Percentiles rank a stretch among this genome's conserved stretches.
Conservation (phyloP, 2,888 invertebrate genomes). For the Caenorhabditis auriculariae region DNA sequence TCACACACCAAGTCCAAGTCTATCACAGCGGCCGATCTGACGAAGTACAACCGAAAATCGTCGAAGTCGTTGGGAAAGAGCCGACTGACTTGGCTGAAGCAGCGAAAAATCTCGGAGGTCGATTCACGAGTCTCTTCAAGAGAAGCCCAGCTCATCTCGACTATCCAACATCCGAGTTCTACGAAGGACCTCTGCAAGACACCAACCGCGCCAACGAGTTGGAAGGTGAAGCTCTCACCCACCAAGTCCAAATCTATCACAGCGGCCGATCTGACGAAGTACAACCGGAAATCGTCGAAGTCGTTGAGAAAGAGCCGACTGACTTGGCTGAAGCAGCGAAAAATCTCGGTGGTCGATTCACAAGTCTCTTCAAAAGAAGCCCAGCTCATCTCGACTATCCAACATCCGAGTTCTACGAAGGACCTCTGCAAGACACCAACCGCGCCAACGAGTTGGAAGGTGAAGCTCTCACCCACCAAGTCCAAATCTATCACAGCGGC, state of each 20-base stretch:
- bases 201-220: conserved; percentile 4
- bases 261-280: too few relatives aligned
- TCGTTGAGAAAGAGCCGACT: conserved; percentile 3
- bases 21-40: conserved; percentile 27
- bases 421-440: conserved; percentile 19
- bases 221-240: too few relatives aligned
- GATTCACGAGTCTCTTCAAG: conserved; percentile 12
- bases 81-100: conserved; percentile 15
- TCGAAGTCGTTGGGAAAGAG: conserved; percentile 6
- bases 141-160: conserved; percentile 27
- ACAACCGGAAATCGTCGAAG: not conserved
- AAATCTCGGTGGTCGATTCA: conserved; percentile 8
- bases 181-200: conserved; percentile 19
- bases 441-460: conserved; percentile 20
- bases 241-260: too few relatives aligned
- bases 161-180: conserved; percentile 25
- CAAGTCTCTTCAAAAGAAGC: conserved; percentile 21
- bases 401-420: conserved; percentile 23
- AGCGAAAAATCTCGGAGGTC: conserved; percentile 6
- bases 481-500: conserved; percentile 34
- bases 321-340: too few relatives aligned
- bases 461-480: conserved; percentile 33
- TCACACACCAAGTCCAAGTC: conserved; percentile 24
- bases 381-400: conserved; percentile 28
- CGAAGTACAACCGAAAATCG: conserved; percentile 22